A percentile compares a stretch with the other conserved stretches of the same genome.
These are phyloP conservation scores for Planococcus citri DNA, from an alignment of 1,140 invertebrate species.

Conservation along the genomic window DNA sequence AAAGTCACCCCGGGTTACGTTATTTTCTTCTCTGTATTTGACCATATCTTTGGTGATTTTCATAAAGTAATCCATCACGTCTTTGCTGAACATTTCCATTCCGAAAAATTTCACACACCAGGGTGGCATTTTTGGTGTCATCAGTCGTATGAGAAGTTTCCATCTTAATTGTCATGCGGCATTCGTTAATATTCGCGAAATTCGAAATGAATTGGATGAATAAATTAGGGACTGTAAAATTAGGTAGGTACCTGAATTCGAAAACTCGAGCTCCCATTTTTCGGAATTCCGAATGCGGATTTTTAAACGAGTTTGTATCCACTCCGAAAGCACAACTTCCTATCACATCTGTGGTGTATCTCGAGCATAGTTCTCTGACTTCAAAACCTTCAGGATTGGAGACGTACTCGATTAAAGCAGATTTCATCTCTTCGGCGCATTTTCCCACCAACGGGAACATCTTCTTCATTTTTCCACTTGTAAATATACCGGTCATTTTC, in stretches of 20 bases:
- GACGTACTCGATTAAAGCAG: not conserved
- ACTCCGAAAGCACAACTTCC: conserved; percentile 30
- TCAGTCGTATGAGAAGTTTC: too few relatives aligned
- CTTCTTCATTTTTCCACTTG: conserved; percentile 41
- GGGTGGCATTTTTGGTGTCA: conserved; percentile 27
- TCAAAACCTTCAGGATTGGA: conserved; percentile 29
- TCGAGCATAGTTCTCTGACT: conserved; percentile 34
- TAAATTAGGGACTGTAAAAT: too few relatives aligned
- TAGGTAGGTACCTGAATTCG: conserved; percentile 27
- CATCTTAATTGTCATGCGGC: too few relatives aligned
- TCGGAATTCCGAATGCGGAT: conserved; percentile 41
- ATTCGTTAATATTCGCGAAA: too few relatives aligned
- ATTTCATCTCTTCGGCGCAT: conserved; percentile 23
- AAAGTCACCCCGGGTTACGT: conserved; percentile 33
- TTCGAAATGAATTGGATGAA: too few relatives aligned
- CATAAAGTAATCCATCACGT: conserved; percentile 30
- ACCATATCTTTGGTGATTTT: conserved; percentile 29
- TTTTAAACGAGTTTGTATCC: conserved; percentile 32
- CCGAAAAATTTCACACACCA: conserved; percentile 23
- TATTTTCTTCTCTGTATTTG: conserved; percentile 27
- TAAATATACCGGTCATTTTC: conserved; percentile 43
- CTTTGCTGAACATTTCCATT: not conserved
- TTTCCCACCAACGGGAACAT: conserved; percentile 39
- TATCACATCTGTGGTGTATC: conserved; percentile 29
- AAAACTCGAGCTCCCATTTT: conserved; percentile 30